Conservation (phyloP, 2,113 vertebrate genomes). For the Indicator indicator region DNA sequence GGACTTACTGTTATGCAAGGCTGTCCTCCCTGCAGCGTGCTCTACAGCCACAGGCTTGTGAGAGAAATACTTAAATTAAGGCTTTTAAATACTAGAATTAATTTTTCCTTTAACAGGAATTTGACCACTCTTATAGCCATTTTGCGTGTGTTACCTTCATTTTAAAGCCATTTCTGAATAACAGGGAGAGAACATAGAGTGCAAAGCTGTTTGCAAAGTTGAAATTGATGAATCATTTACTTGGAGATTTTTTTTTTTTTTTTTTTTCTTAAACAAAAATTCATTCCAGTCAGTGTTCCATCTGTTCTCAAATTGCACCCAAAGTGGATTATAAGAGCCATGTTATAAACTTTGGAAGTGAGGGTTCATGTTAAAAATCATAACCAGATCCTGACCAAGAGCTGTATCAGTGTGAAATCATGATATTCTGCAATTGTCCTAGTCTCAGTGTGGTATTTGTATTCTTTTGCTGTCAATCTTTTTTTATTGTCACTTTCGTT, state of each 20-base stretch:
- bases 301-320: neutral
- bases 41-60: accelerated
- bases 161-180: neutral
- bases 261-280: neutral
- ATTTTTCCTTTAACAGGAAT: neutral
- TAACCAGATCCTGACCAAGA: neutral
- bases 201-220: neutral
- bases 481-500: neutral
- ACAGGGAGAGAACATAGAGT: neutral
- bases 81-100: neutral
- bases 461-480: neutral
- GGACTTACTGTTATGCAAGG: neutral
- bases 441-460: neutral
- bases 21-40: neutral
- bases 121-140: neutral
- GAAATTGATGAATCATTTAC: neutral
- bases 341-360: neutral
- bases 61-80: neutral
- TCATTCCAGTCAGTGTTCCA: neutral
- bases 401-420: neutral
- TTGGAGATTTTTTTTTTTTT: neutral
- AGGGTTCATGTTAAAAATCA: neutral
- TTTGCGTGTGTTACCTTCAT: neutral
- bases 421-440: neutral
- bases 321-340: neutral